Base-by-base conservation (phyloP, 2,888 invertebrate genomes). In the Physocephala rufipes region DNA sequence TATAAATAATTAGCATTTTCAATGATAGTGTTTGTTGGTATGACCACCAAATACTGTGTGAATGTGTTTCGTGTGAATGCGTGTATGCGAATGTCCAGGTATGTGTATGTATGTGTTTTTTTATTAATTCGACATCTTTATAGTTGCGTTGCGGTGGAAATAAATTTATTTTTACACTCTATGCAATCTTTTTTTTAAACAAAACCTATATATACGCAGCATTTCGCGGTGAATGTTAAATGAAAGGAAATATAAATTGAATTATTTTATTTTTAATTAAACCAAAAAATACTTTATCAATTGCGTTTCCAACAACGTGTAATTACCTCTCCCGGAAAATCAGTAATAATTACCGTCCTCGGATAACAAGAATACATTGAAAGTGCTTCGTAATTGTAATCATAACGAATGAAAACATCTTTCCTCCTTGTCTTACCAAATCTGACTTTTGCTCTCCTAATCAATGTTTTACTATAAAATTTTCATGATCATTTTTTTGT, bases 151-250 rank as follows among this genome's bases (percentile, higher is more conserved):
- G 63, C 26, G 63, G 47, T 63, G 24, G 45, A 21, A 24, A 47
- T 47, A 63, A 63, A 63, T 63, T 63, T 7, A 63, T 47, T 63
- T 58, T 63, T 26, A 26, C 47, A 45, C 26, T 45, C 45, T 55
- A 24, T 55, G 21, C 2, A n/a, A 19, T 13, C 21, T 2, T 5
- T 24, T 15, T 55, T 55, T 55, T 55, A 2, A 55, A 36, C 9
- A 9, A 36, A 9, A 7, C 36, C 9, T 36, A 4, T 36, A 36
- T n/a, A 13, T 21, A 12, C 55, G 24, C 28, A 24, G 24, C 53
- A 21, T 55, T n/a, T 55, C 24, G 19, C 53, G 21, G 2, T 21
- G 4, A 36, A 36, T 9, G 36, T 36, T n/a, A n/a, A n/a, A 36
- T 9, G 1, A 28, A 58, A 26, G 24, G 12, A 58, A 9, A 36